These are phyloP conservation scores for Strix aluco DNA, from an alignment of 2,113 vertebrate genomes.

Conservation along the genomic window DNA sequence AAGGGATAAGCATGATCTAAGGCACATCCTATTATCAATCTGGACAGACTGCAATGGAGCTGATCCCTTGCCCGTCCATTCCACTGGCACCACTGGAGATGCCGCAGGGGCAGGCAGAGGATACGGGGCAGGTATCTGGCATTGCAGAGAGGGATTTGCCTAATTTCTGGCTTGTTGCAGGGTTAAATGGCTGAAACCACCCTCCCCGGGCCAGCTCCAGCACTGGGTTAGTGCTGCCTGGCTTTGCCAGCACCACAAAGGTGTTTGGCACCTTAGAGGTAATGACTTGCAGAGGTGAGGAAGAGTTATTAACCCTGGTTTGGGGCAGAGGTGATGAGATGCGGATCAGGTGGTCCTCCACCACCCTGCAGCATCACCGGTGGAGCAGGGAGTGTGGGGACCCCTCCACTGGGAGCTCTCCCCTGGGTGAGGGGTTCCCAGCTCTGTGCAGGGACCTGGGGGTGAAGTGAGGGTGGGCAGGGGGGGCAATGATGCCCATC, in stretches of 20 bases:
- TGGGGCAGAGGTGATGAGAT: neutral
- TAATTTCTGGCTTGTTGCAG: neutral
- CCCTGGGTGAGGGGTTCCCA: neutral
- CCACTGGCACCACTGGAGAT: neutral
- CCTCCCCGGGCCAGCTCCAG: neutral
- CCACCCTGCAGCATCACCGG: fast-evolving
- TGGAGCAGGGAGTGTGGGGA: neutral
- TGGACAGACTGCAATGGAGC: neutral
- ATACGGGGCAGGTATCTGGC: neutral
- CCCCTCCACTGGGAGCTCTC: neutral
- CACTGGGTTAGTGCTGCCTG: neutral
- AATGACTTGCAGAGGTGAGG: neutral
- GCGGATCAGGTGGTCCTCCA: neutral
- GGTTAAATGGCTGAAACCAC: neutral
- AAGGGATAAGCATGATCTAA: neutral
- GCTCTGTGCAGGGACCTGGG: neutral
- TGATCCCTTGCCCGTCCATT: neutral
- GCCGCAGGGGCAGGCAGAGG: neutral
- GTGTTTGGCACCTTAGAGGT: neutral
- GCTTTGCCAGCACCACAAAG: neutral
- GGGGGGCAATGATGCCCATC: neutral
- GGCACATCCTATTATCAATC: neutral
- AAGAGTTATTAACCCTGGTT: neutral
- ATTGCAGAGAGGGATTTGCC: neutral
- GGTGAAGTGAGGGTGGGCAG: neutral